Evolutionary conservation across 2,888 invertebrate genomes (phyloP).

Genomic region (Clitarchus hookeri): DNA sequence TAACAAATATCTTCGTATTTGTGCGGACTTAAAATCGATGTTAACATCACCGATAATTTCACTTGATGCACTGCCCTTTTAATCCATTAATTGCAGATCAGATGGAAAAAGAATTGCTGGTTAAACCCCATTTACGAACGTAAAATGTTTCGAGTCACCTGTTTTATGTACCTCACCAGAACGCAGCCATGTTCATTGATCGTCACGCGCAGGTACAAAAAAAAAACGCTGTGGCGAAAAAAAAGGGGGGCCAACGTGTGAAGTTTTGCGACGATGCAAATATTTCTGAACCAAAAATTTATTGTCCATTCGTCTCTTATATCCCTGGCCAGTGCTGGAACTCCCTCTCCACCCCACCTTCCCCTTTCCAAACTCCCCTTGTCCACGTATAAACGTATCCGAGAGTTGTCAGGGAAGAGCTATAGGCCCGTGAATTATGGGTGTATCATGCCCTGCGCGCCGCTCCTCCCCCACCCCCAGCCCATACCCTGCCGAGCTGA

Average conservation of each 20-base stretch:
- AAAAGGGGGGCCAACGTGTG: background rate
- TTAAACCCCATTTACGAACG: no score
- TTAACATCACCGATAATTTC: no score
- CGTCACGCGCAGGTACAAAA: background rate
- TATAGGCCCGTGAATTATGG: slow-evolving; percentile 20
- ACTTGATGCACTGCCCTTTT: no score
- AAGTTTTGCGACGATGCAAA: slow-evolving; percentile 28
- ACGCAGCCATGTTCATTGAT: background rate
- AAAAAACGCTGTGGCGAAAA: background rate
- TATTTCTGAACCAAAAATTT: slow-evolving; percentile 23
- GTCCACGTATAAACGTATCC: slow-evolving; percentile 10
- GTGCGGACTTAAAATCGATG: no score
- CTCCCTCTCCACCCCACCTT: background rate
- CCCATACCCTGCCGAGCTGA: background rate
- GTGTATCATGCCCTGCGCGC: slow-evolving; percentile 11
- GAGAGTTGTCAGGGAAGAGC: slow-evolving; percentile 20
- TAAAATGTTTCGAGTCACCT: no score
- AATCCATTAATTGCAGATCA: no score
- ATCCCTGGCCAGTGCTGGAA: slow-evolving; percentile 23
- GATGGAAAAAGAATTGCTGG: no score
- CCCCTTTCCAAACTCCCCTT: background rate
- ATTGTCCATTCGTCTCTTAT: slow-evolving; percentile 24
- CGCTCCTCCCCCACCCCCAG: background rate
- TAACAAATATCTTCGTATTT: no score
- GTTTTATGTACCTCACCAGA: no score